Base-by-base conservation (phyloP, 2,888 invertebrate genomes). In the Herminia tarsipennalis region DNA sequence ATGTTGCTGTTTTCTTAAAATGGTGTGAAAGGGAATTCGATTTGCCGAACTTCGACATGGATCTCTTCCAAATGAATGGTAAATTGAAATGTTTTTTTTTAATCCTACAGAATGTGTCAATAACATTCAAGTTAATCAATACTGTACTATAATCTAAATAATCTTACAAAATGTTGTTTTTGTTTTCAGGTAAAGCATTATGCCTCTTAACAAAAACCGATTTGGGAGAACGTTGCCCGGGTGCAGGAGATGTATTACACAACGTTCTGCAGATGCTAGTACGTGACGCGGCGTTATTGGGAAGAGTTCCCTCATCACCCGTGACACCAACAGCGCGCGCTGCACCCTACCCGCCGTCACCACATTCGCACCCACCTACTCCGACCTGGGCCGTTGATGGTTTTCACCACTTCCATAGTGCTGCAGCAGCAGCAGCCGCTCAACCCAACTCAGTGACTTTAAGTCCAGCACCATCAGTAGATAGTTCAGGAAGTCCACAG, bases 51-150 rank as follows among this genome's bases (percentile, higher is more conserved):
- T 96, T 98, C 78, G 97, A 98, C 78, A 95, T 96, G 94, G 97
- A 98, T 77, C 94, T 97, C 88, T 98, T 98, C 83, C 97, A 97
- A 92, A 98, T 98, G 98, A 98, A 98, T 83, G 98, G 98, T 93
- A 89, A 56, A 27, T 34, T 24, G 25, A 36, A 8, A 12, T 20
- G 5, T 13, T 20, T 28, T 24, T 8, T 24, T 35, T 39, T 21
- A 48, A 41, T 29, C n/a, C 2, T n/a, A 5, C 5, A 14, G 10
- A 2, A 16, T 21, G 9, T 9, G 12, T 10, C 6, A 21, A n/a
- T n/a, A n/a, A n/a, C n/a, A n/a, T n/a, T n/a, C n/a, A n/a, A n/a
- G n/a, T n/a, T n/a, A n/a, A n/a, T n/a, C n/a, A n/a, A n/a, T n/a
- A n/a, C n/a, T n/a, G n/a, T n/a, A n/a, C n/a, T n/a, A n/a, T n/a